phyloP scores from a whole-genome alignment of 2,113 vertebrate genomes.

The Cinclus cinclus region DNA sequence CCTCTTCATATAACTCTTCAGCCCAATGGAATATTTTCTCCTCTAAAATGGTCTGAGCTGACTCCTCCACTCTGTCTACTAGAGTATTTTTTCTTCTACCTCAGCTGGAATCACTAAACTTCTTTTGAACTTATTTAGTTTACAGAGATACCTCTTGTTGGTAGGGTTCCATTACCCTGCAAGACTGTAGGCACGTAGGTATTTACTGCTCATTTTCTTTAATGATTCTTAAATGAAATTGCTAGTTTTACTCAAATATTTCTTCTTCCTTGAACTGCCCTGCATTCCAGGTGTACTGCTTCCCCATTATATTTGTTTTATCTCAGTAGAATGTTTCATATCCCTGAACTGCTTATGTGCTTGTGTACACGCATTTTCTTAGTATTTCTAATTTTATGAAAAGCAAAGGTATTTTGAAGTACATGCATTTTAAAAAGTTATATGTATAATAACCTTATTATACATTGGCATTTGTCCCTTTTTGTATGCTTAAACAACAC shows the following conservation, averaged over 20 bases:
- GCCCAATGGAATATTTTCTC: neutral
- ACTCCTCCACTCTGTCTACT: neutral
- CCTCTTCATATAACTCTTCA: neutral
- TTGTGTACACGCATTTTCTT: neutral
- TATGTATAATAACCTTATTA: neutral
- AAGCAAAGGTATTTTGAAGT: neutral
- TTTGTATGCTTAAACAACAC: neutral
- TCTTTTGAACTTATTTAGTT: neutral
- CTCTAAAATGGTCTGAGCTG: neutral
- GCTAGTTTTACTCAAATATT: neutral
- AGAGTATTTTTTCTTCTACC: neutral
- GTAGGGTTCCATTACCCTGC: neutral
- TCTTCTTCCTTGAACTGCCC: neutral
- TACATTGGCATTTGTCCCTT: neutral
- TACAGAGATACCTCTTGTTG: neutral
- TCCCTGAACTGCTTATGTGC: neutral
- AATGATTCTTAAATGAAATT: neutral
- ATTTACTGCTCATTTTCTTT: neutral
- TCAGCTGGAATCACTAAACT: neutral
- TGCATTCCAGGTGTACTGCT: neutral
- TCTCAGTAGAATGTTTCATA: neutral
- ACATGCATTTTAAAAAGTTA: neutral
- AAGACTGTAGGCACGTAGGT: neutral
- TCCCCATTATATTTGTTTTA: neutral
- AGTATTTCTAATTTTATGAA: neutral